phyloP scores from a whole-genome alignment of 2,888 invertebrate species.

The Patella depressa region DNA sequence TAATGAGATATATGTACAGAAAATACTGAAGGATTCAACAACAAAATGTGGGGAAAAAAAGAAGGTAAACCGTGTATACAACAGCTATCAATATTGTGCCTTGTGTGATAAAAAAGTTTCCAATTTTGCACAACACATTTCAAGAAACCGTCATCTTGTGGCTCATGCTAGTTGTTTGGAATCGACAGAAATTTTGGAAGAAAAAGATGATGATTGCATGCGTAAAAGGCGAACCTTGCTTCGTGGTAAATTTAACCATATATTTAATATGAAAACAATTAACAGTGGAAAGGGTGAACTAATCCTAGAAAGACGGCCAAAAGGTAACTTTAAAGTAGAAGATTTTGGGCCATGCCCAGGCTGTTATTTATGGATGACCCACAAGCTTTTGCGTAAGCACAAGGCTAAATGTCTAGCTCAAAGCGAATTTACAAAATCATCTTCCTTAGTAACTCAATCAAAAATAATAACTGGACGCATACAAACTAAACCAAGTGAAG shows the following conservation, averaged over 20 bases:
- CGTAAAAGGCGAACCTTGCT: not conserved
- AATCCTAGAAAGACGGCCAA: not conserved
- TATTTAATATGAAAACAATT: constrained; percentile 1
- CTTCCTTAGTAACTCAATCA: constrained; percentile 5
- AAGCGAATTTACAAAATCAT: not conserved
- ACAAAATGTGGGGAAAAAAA: not conserved
- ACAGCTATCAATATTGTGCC: constrained; percentile 6
- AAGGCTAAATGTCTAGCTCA: constrained; percentile 1
- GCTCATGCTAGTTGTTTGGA: constrained; percentile 6
- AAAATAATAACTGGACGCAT: not conserved
- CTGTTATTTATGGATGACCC: not conserved
- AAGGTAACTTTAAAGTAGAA: not conserved
- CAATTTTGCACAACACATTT: not conserved
- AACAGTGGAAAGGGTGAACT: not conserved
- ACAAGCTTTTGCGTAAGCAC: not conserved
- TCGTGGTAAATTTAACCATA: constrained; percentile 1
- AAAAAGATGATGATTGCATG: not conserved
- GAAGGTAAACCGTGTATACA: not conserved
- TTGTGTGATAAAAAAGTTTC: not conserved
- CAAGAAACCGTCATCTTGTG: not conserved
- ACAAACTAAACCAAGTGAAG: not conserved
- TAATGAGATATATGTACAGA: not conserved
- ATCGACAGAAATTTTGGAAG: not conserved
- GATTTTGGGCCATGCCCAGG: not conserved
- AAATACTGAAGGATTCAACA: constrained; percentile 3